Evolutionary conservation across 2,113 vertebrate genomes (phyloP).

Genomic region (Alaudala cheleensis): DNA sequence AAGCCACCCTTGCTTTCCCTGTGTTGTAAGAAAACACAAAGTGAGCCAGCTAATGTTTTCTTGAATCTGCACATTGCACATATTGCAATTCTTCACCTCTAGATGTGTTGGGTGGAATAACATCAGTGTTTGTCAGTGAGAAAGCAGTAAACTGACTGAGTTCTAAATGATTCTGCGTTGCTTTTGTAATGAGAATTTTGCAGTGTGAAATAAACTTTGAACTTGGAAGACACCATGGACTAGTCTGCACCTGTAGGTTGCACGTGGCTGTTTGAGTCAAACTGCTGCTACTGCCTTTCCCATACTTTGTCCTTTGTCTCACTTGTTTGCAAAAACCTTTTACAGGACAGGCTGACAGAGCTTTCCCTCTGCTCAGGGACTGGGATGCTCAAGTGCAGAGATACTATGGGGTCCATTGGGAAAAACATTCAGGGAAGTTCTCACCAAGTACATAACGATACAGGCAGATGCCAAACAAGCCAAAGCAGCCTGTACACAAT

Average conservation of each 20-base stretch:
- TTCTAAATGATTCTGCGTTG: background rate
- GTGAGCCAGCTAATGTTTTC: background rate
- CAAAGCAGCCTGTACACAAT: background rate
- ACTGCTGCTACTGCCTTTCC: background rate
- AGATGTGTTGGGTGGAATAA: background rate
- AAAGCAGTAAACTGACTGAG: background rate
- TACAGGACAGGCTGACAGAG: background rate
- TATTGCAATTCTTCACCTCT: background rate
- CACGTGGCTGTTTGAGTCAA: background rate
- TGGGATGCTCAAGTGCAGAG: background rate
- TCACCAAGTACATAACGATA: rapidly evolving
- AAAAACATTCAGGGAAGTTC: background rate
- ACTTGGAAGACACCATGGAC: background rate
- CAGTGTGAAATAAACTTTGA: constrained; percentile 51
- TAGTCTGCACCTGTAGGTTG: background rate
- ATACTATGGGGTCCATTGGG: background rate
- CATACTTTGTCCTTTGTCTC: rapidly evolving
- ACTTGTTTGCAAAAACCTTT: background rate
- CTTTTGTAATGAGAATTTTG: constrained; percentile 16
- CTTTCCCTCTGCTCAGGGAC: background rate
- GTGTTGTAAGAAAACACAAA: background rate
- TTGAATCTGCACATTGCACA: background rate
- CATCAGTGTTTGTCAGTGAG: background rate
- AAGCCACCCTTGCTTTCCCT: background rate
- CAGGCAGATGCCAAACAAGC: background rate